phyloP scores from a whole-genome alignment of 2,888 invertebrate genomes.

The Muscina levida region DNA sequence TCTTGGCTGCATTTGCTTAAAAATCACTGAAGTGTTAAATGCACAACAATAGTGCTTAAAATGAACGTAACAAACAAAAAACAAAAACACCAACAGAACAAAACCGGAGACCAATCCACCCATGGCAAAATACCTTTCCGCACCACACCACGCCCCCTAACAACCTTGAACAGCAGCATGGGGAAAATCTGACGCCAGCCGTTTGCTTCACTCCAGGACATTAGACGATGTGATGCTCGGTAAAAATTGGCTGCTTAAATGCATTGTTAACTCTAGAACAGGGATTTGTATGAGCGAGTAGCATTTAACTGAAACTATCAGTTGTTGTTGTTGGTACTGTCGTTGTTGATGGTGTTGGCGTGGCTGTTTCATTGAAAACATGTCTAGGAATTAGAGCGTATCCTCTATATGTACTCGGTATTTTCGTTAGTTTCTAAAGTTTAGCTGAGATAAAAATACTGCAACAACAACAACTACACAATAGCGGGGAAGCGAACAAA shows the following conservation, averaged over 20 bases:
- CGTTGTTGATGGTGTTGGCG: background rate
- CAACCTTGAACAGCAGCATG: background rate
- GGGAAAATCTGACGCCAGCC: background rate
- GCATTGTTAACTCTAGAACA: conserved; percentile 17
- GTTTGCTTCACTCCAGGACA: background rate
- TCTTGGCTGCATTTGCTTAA: conserved; percentile 51
- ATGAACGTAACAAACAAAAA: too few species aligned
- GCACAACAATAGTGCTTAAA: conserved; percentile 55
- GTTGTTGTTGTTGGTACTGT: background rate
- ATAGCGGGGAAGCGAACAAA: background rate
- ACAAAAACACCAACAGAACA: too few species aligned
- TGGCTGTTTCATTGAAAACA: background rate
- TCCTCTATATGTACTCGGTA: background rate
- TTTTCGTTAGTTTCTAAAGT: background rate
- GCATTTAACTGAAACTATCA: conserved; percentile 7
- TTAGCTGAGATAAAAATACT: conserved; percentile 19
- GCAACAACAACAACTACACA: conserved; percentile 4
- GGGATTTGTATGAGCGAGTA: background rate
- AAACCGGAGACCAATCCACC: background rate
- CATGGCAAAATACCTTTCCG: background rate
- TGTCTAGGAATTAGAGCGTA: conserved; percentile 15
- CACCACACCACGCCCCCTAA: background rate
- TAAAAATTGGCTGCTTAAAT: conserved; percentile 11
- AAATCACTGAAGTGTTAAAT: conserved; percentile 60
- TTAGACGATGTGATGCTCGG: background rate